A percentile compares a stretch with the other conserved stretches of the same genome.
Evolutionary conservation across 2,113 vertebrate genomes (phyloP).

Genomic region (Oreochromis tanganicae): DNA sequence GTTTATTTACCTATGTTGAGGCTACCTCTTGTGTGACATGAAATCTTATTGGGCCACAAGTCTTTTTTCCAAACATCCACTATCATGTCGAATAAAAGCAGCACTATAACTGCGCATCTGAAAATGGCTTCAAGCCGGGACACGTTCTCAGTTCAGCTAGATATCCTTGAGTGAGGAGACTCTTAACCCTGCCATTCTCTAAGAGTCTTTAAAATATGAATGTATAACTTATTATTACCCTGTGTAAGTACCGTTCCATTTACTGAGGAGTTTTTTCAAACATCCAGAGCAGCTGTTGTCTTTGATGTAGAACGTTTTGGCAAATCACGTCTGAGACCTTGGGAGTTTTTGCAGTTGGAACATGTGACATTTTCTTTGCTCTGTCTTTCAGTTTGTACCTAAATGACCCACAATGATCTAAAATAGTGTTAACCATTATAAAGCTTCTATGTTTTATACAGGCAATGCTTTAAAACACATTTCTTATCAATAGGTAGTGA

Average conservation of each 20-base stretch:
- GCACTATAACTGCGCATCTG: neutral
- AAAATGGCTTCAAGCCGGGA: neutral
- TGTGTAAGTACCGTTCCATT: neutral
- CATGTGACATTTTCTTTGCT: neutral
- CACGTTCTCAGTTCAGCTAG: neutral
- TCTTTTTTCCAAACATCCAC: neutral
- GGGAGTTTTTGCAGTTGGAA: constrained; percentile 49
- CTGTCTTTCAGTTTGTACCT: neutral
- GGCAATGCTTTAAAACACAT: neutral
- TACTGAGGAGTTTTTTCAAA: constrained; percentile 3
- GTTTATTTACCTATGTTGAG: neutral
- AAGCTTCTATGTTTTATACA: neutral
- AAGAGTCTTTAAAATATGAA: neutral
- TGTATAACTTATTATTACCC: neutral
- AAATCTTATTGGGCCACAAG: neutral
- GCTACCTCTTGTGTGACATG: neutral
- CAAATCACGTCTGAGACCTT: constrained; percentile 8
- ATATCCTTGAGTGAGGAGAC: neutral
- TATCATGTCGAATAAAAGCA: neutral
- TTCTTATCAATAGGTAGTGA: neutral
- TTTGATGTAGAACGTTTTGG: neutral
- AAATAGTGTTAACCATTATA: neutral
- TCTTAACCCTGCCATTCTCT: neutral
- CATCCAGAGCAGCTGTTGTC: constrained; percentile 1
- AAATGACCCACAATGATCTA: constrained; percentile 2